phyloP scores from a whole-genome alignment of 2,113 vertebrate species.

The Odobenus rosmarus region DNA sequence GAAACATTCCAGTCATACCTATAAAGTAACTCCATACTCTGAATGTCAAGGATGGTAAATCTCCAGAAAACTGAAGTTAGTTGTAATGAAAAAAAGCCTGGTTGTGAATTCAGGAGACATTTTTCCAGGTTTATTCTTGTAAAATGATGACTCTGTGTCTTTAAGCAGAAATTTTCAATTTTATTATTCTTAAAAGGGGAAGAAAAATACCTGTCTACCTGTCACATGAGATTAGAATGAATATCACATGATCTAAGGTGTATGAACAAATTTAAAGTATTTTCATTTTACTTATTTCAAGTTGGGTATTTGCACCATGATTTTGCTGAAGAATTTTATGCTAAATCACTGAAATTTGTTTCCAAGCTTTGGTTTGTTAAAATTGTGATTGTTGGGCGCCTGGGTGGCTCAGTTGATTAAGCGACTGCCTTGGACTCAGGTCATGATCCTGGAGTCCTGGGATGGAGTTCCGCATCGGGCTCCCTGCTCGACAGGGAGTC shows the following conservation, averaged over 20 bases:
- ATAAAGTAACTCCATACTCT: not conserved
- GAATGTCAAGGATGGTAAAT: not conserved
- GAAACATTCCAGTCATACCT: not conserved
- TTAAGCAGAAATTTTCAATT: not conserved
- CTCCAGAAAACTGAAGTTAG: not conserved
- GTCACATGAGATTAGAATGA: not conserved
- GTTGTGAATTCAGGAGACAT: not conserved
- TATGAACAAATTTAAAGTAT: not conserved
- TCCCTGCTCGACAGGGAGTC: too few species aligned
- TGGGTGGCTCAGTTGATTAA: too few species aligned
- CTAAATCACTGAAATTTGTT: not conserved
- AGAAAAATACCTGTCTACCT: not conserved
- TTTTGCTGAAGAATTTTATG: not conserved
- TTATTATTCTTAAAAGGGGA: not conserved
- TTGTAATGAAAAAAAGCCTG: not conserved
- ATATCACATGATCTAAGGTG: not conserved
- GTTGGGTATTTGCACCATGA: not conserved
- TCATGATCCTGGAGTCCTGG: too few species aligned
- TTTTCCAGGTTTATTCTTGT: not conserved
- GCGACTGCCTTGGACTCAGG: too few species aligned
- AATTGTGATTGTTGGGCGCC: not conserved
- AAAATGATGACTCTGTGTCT: not conserved
- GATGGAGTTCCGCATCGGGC: too few species aligned
- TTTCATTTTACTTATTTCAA: not conserved
- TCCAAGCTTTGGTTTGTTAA: not conserved